A percentile compares a stretch with the other conserved stretches of the same genome.
These are phyloP conservation scores for Mastomys coucha DNA, from an alignment of 2,113 vertebrate species.

Conservation along the genomic window DNA sequence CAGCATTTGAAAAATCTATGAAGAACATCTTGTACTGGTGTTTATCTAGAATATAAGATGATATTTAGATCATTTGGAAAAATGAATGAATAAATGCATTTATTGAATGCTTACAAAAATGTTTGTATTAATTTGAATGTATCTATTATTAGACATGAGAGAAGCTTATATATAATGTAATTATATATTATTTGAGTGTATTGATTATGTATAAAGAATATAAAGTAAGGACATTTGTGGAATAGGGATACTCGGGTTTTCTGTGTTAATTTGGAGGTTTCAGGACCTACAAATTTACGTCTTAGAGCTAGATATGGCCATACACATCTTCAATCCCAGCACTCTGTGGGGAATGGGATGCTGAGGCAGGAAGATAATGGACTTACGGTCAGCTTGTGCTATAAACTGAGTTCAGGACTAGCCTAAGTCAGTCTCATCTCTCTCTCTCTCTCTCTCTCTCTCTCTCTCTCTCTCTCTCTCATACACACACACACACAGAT, in stretches of 20 bases:
- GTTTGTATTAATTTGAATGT: conserved; percentile 35
- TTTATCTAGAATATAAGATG: background rate
- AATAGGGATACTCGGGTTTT: background rate
- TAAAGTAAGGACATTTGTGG: background rate
- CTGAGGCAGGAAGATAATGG: background rate
- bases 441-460: too few relatives aligned
- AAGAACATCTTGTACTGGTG: background rate
- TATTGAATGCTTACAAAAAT: background rate
- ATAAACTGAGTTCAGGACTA: background rate
- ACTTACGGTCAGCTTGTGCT: background rate
- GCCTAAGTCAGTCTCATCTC: background rate
- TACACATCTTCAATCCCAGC: background rate
- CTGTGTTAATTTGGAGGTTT: background rate
- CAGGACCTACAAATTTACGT: background rate
- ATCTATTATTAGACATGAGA: background rate
- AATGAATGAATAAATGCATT: conserved; percentile 1
- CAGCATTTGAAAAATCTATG: background rate
- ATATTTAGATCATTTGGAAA: background rate
- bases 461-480: too few relatives aligned
- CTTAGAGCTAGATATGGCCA: background rate
- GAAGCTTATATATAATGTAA: background rate
- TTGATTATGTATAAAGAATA: background rate
- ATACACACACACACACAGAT: background rate
- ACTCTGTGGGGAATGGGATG: background rate
- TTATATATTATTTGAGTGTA: background rate